Evolutionary conservation across 2,888 invertebrate genomes (phyloP).

Genomic region (Rhagonycha fulva): DNA sequence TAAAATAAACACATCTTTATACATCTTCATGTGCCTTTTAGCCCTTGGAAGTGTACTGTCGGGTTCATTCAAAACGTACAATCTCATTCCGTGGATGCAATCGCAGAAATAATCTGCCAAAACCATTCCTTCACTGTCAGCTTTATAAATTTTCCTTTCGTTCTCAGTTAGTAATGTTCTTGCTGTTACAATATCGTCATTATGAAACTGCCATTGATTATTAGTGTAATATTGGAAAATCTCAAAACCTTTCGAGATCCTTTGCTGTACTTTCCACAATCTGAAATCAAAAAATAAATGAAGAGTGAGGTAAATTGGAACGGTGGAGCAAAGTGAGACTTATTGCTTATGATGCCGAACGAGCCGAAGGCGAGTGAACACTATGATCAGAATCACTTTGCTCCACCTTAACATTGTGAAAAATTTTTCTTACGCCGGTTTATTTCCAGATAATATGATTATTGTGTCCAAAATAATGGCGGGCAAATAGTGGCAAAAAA

Average conservation of each 20-base stretch:
- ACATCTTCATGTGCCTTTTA: slow-evolving; percentile 79
- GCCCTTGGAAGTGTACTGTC: slow-evolving; percentile 82
- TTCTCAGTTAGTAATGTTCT: slow-evolving; percentile 65
- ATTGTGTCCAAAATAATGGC: slow-evolving; percentile 83
- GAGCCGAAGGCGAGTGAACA: too few relatives aligned
- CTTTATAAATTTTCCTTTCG: slow-evolving; percentile 69
- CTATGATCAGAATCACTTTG: too few relatives aligned
- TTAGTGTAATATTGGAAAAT: slow-evolving; percentile 92
- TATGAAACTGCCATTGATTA: slow-evolving; percentile 89
- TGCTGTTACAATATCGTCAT: slow-evolving; percentile 64
- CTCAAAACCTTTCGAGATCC: slow-evolving; percentile 84
- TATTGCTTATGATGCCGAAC: too few relatives aligned
- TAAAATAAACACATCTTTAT: slow-evolving; percentile 45
- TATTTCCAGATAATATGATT: slow-evolving; percentile 79
- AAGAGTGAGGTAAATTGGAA: too few relatives aligned
- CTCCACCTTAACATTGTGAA: too few relatives aligned
- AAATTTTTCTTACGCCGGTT: slow-evolving; percentile 69
- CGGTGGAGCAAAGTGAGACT: too few relatives aligned
- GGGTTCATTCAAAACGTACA: slow-evolving; percentile 80
- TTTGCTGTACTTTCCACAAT: slow-evolving; percentile 79
- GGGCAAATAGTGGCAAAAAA: slow-evolving; percentile 90
- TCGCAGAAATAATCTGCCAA: slow-evolving; percentile 81
- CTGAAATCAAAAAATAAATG: slow-evolving; percentile 54
- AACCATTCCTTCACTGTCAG: slow-evolving; percentile 74
- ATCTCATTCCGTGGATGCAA: slow-evolving; percentile 79